Conservation (phyloP, 1,140 invertebrate genomes). For the Trichoplusia ni region DNA sequence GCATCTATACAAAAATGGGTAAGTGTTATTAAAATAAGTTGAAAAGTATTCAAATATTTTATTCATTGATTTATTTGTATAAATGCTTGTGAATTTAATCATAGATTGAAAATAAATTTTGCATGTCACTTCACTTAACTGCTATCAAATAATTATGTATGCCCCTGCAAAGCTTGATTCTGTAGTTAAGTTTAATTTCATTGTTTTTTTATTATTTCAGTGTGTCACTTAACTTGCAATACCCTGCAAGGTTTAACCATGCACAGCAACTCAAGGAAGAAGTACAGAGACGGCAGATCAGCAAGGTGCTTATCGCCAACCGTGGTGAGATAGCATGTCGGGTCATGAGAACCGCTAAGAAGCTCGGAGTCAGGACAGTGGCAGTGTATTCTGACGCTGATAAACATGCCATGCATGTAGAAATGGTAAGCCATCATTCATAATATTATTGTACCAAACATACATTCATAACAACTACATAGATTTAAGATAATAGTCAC, state of each 20-base stretch:
- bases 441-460: background rate
- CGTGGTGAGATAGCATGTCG: constrained; percentile 98
- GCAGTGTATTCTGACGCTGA: constrained; percentile 98
- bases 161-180: too few relatives aligned
- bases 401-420: constrained; percentile 89
- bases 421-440: constrained; percentile 82
- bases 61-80: background rate
- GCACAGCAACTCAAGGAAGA: constrained; percentile 55
- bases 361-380: constrained; percentile 95
- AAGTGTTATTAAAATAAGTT: constrained; percentile 30
- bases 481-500: too few relatives aligned
- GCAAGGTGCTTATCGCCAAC: constrained; percentile 96
- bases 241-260: constrained; percentile 54
- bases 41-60: background rate
- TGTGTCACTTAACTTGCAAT: constrained; percentile 31
- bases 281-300: constrained; percentile 78
- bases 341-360: constrained; percentile 93
- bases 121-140: too few relatives aligned
- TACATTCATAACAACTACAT: background rate
- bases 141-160: too few relatives aligned
- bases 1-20: constrained; percentile 50
- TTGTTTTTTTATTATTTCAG: constrained; percentile 36
- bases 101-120: too few relatives aligned
- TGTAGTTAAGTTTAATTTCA: background rate
- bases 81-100: background rate